Evolutionary conservation across 2,888 invertebrate genomes (phyloP), one percentile per base, ranked within the genome.

Genomic region (Zaprionus lineosus): DNA sequence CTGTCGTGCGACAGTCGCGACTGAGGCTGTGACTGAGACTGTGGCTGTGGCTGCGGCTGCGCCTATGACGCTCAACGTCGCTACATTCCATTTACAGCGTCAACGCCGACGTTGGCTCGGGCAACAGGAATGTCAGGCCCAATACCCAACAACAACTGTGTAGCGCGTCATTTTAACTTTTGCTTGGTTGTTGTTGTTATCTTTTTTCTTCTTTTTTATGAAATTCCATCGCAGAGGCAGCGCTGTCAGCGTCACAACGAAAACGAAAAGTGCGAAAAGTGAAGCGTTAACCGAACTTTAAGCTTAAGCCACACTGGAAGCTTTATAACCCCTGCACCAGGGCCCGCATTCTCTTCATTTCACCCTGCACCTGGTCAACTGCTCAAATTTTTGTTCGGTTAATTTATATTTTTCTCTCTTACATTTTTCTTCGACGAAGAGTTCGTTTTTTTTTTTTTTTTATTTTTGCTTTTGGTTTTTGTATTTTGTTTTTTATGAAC

Each of bases 241-340:
- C 65, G 53, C 61, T 37, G 68, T 34, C 18, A n/a, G 33, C 55
- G 43, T 44, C 66, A 50, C 57, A 81, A 81, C 79, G 81, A 81
- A 81, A 81, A 70, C 76, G 83, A 85, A 81, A 81, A 85, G 85
- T 83, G 81, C 85, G 71, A 81, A 81, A 85, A 81, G 81, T 81
- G 81, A 85, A 82, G 81, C 68, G 63, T 53, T 37, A 31, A 14
- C 47, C 64, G 43, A 83, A 84, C 64, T 70, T 75, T 61, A 55
- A 53, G 58, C 55, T 26, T 41, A 46, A 46, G n/a, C 50, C 36
- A 40, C 24, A 47, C 51, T 46, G 40, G 18, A 50, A 41, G 36
- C 47, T 52, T 33, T 29, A 15, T 34, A 31, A 9, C 15, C 33
- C n/a, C n/a, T 44, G 31, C 43, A 15, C 28, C n/a, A n/a, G n/a